A percentile compares a stretch with the other conserved stretches of the same genome.
Evolutionary conservation across 1,140 invertebrate genomes (phyloP).

Genomic region (Cephus cinctus): DNA sequence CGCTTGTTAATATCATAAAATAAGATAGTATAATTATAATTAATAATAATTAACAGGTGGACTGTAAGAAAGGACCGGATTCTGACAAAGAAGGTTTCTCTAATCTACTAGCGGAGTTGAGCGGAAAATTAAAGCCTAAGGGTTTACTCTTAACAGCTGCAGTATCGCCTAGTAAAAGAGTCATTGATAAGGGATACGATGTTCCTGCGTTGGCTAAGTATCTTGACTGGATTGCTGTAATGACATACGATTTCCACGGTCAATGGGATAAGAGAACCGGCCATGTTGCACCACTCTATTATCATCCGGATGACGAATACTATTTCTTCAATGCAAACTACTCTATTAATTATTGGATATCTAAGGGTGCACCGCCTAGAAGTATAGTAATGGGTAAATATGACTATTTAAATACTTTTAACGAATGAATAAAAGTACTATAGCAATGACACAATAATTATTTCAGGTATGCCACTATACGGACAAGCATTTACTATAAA

Average conservation of each 20-base stretch:
- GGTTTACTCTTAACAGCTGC: conserved; percentile 78
- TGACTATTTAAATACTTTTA: background rate
- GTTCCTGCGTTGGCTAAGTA: conserved; percentile 69
- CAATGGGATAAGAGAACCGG: conserved; percentile 83
- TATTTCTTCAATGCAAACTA: conserved; percentile 67
- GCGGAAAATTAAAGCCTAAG: conserved; percentile 69
- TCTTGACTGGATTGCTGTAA: conserved; percentile 85
- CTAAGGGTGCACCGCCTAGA: conserved; percentile 73
- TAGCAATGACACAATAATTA: background rate
- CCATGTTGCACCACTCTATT: conserved; percentile 78
- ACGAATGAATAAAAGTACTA: background rate
- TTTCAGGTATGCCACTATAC: conserved; percentile 75
- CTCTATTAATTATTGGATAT: conserved; percentile 86
- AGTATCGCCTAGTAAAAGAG: conserved; percentile 84
- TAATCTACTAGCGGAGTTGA: conserved; percentile 71
- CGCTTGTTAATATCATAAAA: conserved; percentile 4
- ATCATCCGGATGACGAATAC: conserved; percentile 65
- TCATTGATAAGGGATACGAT: conserved; percentile 83
- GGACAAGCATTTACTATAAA: conserved; percentile 80
- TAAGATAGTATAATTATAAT: background rate
- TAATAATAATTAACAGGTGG: conserved; percentile 42
- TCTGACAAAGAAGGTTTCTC: conserved; percentile 81
- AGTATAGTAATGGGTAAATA: conserved; percentile 77
- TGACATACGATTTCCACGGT: conserved; percentile 86
- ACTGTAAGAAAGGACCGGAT: conserved; percentile 79